A percentile compares a stretch with the other conserved stretches of the same genome.
Evolutionary conservation across 1,140 invertebrate species (phyloP).

Genomic region (Bombus fervidus): DNA sequence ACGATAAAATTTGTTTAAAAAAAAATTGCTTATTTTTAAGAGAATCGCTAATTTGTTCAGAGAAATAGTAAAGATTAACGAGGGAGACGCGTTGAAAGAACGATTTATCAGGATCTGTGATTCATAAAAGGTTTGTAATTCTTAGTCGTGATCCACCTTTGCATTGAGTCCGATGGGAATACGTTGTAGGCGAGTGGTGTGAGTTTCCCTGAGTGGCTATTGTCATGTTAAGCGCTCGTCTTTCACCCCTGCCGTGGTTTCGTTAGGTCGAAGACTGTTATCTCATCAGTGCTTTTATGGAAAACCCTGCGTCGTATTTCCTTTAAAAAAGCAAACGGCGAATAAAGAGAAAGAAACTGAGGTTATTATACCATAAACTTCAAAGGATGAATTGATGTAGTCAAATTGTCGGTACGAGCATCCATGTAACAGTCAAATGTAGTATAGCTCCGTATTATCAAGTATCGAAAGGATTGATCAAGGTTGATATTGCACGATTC

Average conservation of each 20-base stretch:
- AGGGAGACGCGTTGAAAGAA: constrained; percentile 41
- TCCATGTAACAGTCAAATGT: background rate
- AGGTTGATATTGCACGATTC: background rate
- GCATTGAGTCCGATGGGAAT: constrained; percentile 54
- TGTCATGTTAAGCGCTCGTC: constrained; percentile 72
- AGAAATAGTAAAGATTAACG: background rate
- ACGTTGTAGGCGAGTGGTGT: constrained; percentile 3
- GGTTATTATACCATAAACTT: background rate
- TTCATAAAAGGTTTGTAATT: constrained; percentile 76
- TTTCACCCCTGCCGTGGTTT: constrained; percentile 34
- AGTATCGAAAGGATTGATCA: background rate
- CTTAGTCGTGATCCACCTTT: constrained; percentile 65
- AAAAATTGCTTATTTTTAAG: no score
- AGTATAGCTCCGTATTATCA: background rate
- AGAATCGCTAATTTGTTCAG: background rate
- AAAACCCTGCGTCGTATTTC: constrained; percentile 49
- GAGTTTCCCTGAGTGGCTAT: constrained; percentile 61
- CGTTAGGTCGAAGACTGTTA: constrained; percentile 53
- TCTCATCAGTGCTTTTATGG: constrained; percentile 39
- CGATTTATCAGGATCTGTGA: constrained; percentile 76
- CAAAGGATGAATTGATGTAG: background rate
- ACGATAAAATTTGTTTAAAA: background rate
- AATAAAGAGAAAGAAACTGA: constrained; percentile 29
- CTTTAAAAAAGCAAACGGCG: background rate
- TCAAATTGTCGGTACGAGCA: background rate